Percentiles rank a stretch among this genome's conserved stretches.
Conservation (phyloP, 2,797 vertebrate genomes). For the Lagodon rhomboides region DNA sequence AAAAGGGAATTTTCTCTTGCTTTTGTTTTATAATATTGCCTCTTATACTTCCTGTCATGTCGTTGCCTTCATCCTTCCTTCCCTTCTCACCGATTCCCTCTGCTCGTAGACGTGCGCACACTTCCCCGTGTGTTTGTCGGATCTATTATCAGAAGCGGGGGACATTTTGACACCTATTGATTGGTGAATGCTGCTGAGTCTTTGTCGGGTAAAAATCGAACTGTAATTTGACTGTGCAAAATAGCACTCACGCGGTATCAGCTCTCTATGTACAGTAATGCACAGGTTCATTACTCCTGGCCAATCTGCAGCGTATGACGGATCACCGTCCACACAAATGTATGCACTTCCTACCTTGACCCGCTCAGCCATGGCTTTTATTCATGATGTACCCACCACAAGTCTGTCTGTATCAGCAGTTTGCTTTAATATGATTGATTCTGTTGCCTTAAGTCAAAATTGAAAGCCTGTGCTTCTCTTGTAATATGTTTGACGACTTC, state of each 20-base stretch:
- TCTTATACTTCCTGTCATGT: constrained; percentile 22
- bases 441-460: constrained; percentile 60
- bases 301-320: constrained; percentile 57
- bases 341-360: constrained; percentile 64
- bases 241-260: constrained; percentile 55
- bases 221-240: constrained; percentile 65
- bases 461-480: constrained; percentile 40
- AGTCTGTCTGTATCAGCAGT: constrained; percentile 63
- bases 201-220: constrained; percentile 75
- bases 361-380: constrained; percentile 45
- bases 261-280: constrained; percentile 50
- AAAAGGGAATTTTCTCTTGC: constrained; percentile 9
- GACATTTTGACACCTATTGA: constrained; percentile 73
- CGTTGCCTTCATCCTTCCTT: constrained; percentile 13
- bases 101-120: constrained; percentile 41
- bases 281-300: constrained; percentile 69
- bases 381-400: constrained; percentile 34
- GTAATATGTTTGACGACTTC: constrained; percentile 56
- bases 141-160: constrained; percentile 55
- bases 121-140: constrained; percentile 56
- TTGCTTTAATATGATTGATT: constrained; percentile 71
- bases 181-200: constrained; percentile 64
- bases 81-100: constrained; percentile 12
- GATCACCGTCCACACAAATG: constrained; percentile 42
- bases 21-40: constrained; percentile 17